Percentiles rank a stretch among this genome's conserved stretches.
phyloP scores from a whole-genome alignment of 1,140 invertebrate genomes.

The Drosophila jambulina region DNA sequence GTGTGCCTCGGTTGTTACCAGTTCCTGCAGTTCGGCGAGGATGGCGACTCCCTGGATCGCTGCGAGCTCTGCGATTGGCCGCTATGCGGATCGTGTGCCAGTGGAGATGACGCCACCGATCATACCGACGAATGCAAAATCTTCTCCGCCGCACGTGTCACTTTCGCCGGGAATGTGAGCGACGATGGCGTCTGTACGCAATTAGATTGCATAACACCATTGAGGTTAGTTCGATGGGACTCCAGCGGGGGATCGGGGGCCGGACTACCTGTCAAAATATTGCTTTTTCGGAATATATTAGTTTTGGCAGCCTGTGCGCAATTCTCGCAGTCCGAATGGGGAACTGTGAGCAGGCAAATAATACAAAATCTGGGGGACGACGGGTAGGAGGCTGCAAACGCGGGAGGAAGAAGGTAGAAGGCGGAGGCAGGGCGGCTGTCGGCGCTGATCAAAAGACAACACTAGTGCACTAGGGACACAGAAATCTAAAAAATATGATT shows the following conservation, averaged over 20 bases:
- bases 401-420: background rate
- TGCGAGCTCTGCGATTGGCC: slow-evolving; percentile 93
- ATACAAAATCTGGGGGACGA: background rate
- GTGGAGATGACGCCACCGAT: slow-evolving; percentile 79
- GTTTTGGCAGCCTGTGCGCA: slow-evolving; percentile 50
- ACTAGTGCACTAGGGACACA: background rate
- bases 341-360: slow-evolving; percentile 2
- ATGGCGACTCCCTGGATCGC: slow-evolving; percentile 84
- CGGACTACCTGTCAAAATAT: slow-evolving; percentile 37
- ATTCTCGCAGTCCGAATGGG: slow-evolving; percentile 2
- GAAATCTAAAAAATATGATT: background rate
- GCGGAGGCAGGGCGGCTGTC: slow-evolving; percentile 12
- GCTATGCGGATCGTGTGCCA: slow-evolving; percentile 89
- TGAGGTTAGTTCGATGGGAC: slow-evolving; percentile 86
- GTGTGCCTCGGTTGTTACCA: slow-evolving; percentile 91
- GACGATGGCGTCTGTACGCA: slow-evolving; percentile 88
- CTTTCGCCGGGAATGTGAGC: slow-evolving; percentile 88
- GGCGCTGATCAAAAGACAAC: slow-evolving; percentile 40
- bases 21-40: slow-evolving; percentile 86
- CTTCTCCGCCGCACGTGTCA: slow-evolving; percentile 86
- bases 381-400: background rate
- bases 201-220: slow-evolving; percentile 91
- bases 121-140: slow-evolving; percentile 89
- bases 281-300: slow-evolving; percentile 39
- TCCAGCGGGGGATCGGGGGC: slow-evolving; percentile 5